Evolutionary conservation across 2,113 vertebrate genomes (phyloP).

Genomic region (Burhinus bistriatus): DNA sequence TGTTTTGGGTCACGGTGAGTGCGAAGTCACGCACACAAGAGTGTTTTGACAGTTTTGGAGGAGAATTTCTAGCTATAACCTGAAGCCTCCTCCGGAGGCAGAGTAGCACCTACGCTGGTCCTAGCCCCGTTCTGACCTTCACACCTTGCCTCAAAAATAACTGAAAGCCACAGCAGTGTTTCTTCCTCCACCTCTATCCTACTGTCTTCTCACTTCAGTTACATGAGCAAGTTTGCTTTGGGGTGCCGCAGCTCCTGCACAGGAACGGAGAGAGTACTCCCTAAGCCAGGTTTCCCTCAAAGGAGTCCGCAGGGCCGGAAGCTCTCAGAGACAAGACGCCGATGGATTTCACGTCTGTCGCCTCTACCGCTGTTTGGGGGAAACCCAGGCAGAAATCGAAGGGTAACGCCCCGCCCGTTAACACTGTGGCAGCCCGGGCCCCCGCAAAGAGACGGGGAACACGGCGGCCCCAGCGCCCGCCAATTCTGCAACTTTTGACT

Average conservation of each 20-base stretch:
- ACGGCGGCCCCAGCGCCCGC: not conserved
- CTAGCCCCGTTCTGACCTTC: not conserved
- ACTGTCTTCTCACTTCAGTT: not conserved
- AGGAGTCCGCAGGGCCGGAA: rapidly evolving
- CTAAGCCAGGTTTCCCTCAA: no score
- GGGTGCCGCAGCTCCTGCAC: no score
- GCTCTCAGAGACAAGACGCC: not conserved
- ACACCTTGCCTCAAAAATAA: not conserved
- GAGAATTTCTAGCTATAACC: not conserved
- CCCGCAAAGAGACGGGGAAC: no score
- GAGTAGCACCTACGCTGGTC: rapidly evolving
- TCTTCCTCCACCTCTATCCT: not conserved
- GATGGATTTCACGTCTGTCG: rapidly evolving
- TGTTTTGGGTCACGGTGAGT: not conserved
- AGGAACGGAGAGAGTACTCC: rapidly evolving
- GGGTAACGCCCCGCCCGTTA: rapidly evolving
- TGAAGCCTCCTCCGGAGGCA: not conserved
- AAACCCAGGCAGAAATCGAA: no score
- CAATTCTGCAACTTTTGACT: rapidly evolving
- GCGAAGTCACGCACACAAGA: not conserved
- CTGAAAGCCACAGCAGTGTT: rapidly evolving
- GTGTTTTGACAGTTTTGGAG: not conserved
- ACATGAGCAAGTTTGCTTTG: not conserved
- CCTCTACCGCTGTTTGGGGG: rapidly evolving
- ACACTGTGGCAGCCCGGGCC: rapidly evolving